A percentile compares a stretch with the other conserved stretches of the same genome.
These are phyloP conservation scores for Trilocha varians DNA, from an alignment of 2,888 invertebrate species.

Conservation along the genomic window DNA sequence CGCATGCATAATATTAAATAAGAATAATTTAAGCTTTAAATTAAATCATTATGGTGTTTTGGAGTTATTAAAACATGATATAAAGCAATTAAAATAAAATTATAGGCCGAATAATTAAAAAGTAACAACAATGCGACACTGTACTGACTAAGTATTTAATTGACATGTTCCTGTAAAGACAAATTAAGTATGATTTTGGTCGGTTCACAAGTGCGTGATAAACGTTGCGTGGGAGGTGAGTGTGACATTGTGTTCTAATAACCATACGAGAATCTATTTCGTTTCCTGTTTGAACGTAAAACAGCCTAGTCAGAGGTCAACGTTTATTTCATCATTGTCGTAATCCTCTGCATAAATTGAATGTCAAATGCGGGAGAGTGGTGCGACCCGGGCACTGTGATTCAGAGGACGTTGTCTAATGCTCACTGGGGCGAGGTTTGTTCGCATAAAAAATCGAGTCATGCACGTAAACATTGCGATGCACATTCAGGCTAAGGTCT, in stretches of 20 bases:
- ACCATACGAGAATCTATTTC: slow-evolving; percentile 5
- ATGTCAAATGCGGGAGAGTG: slow-evolving; percentile 31
- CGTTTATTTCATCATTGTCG: slow-evolving; percentile 16
- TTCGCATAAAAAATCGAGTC: slow-evolving; percentile 42
- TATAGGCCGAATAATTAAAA: too few species aligned
- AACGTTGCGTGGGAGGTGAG: slow-evolving; percentile 2
- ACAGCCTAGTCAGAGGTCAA: slow-evolving; percentile 10
- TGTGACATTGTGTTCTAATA: slow-evolving; percentile 7
- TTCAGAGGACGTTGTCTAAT: slow-evolving; percentile 26
- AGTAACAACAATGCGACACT: too few species aligned
- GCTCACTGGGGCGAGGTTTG: slow-evolving; percentile 42
- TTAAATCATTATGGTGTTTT: too few species aligned
- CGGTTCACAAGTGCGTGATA: neutral
- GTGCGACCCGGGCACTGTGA: slow-evolving; percentile 15
- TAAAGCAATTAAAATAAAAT: too few species aligned
- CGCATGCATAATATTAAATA: too few species aligned
- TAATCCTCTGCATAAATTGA: slow-evolving; percentile 29
- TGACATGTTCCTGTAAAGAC: too few species aligned
- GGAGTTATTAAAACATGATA: too few species aligned
- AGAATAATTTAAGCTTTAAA: too few species aligned
- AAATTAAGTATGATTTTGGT: neutral
- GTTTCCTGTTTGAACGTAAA: slow-evolving; percentile 4
- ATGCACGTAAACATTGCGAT: slow-evolving; percentile 38
- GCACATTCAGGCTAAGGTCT: slow-evolving; percentile 57
- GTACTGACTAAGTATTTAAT: too few species aligned